Percentiles rank a stretch among this genome's conserved stretches.
These are phyloP conservation scores for Monochamus saltuarius DNA, from an alignment of 1,140 invertebrate species.

Conservation along the genomic window DNA sequence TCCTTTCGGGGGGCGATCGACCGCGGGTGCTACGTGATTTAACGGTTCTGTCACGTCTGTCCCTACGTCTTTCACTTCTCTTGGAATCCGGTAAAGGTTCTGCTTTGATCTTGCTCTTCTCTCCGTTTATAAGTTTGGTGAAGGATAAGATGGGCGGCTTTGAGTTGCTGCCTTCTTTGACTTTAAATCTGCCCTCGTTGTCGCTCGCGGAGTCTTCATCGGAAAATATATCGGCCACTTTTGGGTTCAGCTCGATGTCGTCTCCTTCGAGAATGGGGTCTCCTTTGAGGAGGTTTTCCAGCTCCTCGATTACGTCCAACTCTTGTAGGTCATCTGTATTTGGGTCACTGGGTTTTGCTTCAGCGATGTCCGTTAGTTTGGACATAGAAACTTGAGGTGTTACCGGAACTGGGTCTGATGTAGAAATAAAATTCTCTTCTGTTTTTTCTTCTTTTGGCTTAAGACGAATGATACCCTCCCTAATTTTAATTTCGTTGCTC, in stretches of 20 bases:
- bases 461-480: conserved; percentile 47
- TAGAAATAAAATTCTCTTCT: conserved; percentile 8
- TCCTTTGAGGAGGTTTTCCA: conserved; percentile 31
- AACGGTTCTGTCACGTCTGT: background rate
- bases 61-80: conserved; percentile 1
- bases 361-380: background rate
- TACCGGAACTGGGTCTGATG: background rate
- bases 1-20: background rate
- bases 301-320: conserved; percentile 16
- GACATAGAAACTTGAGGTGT: too few species aligned
- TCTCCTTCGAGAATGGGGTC: conserved; percentile 34
- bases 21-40: background rate
- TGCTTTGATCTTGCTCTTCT: conserved; percentile 19
- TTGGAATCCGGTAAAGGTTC: conserved; percentile 14
- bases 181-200: conserved; percentile 49
- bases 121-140: conserved; percentile 34
- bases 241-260: conserved; percentile 34
- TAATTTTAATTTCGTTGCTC: conserved; percentile 38
- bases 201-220: conserved; percentile 47
- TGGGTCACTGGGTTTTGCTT: background rate
- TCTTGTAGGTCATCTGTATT: conserved; percentile 20
- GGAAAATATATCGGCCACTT: conserved; percentile 46
- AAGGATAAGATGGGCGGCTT: conserved; percentile 30
- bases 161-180: conserved; percentile 24
- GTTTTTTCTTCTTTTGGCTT: conserved; percentile 39